A percentile compares a stretch with the other conserved stretches of the same genome.
These are phyloP conservation scores for Andricus quercusramuli DNA, from an alignment of 2,888 invertebrate genomes.

Conservation along the genomic window DNA sequence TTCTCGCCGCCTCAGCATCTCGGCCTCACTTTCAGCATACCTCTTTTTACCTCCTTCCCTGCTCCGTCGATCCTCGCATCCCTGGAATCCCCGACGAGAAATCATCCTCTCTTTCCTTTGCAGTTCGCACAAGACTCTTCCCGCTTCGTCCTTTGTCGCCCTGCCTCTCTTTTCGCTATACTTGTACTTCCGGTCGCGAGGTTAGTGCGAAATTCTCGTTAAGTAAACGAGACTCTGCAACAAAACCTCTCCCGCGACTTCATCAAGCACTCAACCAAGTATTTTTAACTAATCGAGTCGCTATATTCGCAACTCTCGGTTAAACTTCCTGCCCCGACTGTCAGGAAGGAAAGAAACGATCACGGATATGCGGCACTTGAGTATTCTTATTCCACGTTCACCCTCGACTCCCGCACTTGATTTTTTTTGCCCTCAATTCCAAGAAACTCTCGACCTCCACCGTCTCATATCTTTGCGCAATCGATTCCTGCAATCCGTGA, in stretches of 20 bases:
- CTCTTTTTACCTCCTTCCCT: slow-evolving; percentile 47
- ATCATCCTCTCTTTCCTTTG: slow-evolving; percentile 40
- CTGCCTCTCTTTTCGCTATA: slow-evolving; percentile 61
- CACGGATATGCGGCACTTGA: slow-evolving; percentile 16
- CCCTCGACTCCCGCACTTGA: background rate
- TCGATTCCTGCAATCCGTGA: background rate
- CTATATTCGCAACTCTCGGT: slow-evolving; percentile 58
- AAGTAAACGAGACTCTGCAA: slow-evolving; percentile 66
- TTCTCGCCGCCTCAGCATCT: slow-evolving; percentile 29
- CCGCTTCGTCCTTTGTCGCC: slow-evolving; percentile 6
- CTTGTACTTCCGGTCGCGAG: slow-evolving; percentile 75
- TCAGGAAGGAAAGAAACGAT: slow-evolving; percentile 54
- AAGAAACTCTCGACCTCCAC: background rate
- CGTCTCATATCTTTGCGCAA: background rate
- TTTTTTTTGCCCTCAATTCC: slow-evolving; percentile 12
- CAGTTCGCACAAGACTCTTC: slow-evolving; percentile 1
- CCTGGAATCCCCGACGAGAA: slow-evolving; percentile 65
- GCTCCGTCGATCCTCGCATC: slow-evolving; percentile 59
- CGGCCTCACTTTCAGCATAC: slow-evolving; percentile 52
- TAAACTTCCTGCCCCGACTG: slow-evolving; percentile 68
- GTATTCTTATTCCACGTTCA: too few species aligned
- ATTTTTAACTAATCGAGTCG: slow-evolving; percentile 67
- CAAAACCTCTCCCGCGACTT: slow-evolving; percentile 29
- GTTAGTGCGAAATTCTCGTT: slow-evolving; percentile 61
- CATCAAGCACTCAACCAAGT: slow-evolving; percentile 42